Base-by-base conservation (phyloP, 2,797 vertebrate genomes). In the Catostomus latipinnis region DNA sequence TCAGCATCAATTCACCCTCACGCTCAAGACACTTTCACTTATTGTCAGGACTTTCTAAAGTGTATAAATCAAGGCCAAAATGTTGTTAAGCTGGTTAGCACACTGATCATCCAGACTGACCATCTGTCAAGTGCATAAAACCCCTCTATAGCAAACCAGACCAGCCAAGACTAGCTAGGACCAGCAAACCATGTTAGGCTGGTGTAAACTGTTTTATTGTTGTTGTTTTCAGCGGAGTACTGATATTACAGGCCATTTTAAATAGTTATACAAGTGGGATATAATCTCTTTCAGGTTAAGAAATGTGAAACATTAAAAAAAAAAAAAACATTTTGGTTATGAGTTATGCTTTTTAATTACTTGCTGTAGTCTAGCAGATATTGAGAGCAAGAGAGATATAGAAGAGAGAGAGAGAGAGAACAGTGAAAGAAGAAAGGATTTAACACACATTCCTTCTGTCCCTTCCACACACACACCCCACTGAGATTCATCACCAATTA, bases 401-500 rank as follows among this genome's bases (percentile, higher is more conserved):
- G 5, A 11, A 34, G 34, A 34, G 34, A 34, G 34, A 34, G 46
- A 61, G 53, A 61, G 58, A 74, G 18, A 83, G 88, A 45, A 49
- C n/a, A 8, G 0, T 9, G n/a, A 77, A 66, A 80, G 45, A 58
- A 74, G 12, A 67, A 11, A 57, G 88, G 89, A 92, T 92, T 87
- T 92, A 90, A 90, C 88, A 89, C 87, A 83, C 92, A 94, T 93
- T 94, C 92, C 92, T 93, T 78, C 91, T 90, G 86, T 91, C 91
- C 88, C 90, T 86, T 90, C 89, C 88, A 91, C 89, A 92, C 90
- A 78, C 89, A 88, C 85, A 87, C 89, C 91, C 92, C 88, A 84
- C 91, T 91, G 91, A 84, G 90, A 91, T 58, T 86, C 87, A 85
- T 90, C 91, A 93, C 90, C 91, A 83, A 85, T 81, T 81, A 81